Conservation (phyloP, 2,888 invertebrate genomes). For the Lasioglossum oenotherae region DNA sequence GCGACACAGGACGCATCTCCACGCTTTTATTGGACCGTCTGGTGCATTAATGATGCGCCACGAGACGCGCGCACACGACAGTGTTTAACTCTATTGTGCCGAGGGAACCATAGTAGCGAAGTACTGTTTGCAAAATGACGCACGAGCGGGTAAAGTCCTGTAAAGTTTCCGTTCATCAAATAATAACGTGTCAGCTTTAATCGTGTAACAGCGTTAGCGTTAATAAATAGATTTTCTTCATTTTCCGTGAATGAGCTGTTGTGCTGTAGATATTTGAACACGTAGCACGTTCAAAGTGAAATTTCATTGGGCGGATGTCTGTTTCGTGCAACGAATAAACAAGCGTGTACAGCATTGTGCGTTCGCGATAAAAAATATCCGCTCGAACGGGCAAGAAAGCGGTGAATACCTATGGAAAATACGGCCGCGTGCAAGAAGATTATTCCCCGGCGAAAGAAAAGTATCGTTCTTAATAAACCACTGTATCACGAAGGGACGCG, state of each 20-base stretch:
- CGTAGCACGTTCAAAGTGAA: background rate
- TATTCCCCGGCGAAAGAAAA: conserved; percentile 8
- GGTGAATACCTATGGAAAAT: background rate
- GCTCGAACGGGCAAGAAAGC: background rate
- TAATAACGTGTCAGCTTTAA: background rate
- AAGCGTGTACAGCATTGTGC: background rate
- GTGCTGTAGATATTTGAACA: background rate
- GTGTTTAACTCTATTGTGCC: background rate
- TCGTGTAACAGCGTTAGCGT: background rate
- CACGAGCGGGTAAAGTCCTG: no score
- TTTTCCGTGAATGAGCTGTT: background rate
- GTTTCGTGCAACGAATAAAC: background rate
- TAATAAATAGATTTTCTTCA: background rate
- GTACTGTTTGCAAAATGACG: background rate
- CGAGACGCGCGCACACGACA: background rate
- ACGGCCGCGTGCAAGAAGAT: background rate
- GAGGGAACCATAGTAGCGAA: background rate
- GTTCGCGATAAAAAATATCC: background rate
- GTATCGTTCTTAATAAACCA: conserved; percentile 56
- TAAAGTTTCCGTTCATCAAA: background rate
- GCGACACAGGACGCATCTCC: background rate
- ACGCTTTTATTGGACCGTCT: background rate
- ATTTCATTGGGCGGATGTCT: background rate
- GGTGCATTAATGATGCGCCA: background rate
- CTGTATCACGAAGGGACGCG: conserved; percentile 51